Evolutionary conservation across 2,888 invertebrate genomes (phyloP), one percentile per base, ranked within the genome.

Genomic region (Onthophagus sagittarius): DNA sequence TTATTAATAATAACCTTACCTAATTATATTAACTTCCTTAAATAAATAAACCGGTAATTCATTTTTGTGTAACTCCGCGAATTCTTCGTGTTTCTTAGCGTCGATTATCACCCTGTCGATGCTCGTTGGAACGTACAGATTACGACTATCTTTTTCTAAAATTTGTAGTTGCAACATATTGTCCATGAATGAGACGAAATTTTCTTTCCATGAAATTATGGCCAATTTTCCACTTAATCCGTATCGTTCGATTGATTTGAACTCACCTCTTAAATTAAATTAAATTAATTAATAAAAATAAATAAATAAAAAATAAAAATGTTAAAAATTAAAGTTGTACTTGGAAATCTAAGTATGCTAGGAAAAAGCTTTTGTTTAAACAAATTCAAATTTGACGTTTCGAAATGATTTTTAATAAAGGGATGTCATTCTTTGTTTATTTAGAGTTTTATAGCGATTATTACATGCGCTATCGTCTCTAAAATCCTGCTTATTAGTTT

Each of bases 131-230:
- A 95, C 88, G 80, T 91, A 89, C 0, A 95, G 88, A 1, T 89
- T 88, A 3, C 93, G 86, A 0, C 91, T 90, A 78, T 92, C 90
- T 63, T 89, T 86, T 11, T 90, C 89, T 11, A 94, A 81, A 71
- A 95, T 91, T 79, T 91, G 89, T 78, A 94, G 88, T 85, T 96
- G 96, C n/a, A 97, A 87, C 90, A 96, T 91, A 71, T 93, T 93
- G 84, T 96, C 96, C 88, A 96, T 90, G 85, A 94, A 96, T 0
- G 94, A 89, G 9, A 95, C 91, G 95, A 95, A 97, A 85, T 95
- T 94, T 79, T 91, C 91, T 70, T 89, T 88, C 95, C 95, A 96
- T 71, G 88, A 84, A 5, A 90, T 82, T 15, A 86, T 85, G 0
- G 89, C 90, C 0, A 86, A 85, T 1, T 85, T 86, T 80, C 82